phyloP scores from a whole-genome alignment of 2,888 invertebrate genomes.

The Gymnosoma rotundatum region DNA sequence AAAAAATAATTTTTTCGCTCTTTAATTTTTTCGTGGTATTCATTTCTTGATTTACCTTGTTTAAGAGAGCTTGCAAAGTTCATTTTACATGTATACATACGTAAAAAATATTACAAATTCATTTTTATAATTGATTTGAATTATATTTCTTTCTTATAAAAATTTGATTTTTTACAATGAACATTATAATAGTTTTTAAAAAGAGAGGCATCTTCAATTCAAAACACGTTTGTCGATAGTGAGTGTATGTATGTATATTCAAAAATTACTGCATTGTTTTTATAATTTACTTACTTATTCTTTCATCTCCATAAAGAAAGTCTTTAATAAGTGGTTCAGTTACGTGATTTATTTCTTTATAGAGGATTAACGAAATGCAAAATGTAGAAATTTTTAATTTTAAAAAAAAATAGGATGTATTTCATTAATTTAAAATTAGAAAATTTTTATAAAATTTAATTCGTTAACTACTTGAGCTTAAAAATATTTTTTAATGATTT shows the following conservation, averaged over 20 bases:
- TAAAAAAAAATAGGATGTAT: too few relatives aligned
- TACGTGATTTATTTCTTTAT: background rate
- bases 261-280: constrained; percentile 9
- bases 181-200: constrained; percentile 8
- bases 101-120: constrained; percentile 23
- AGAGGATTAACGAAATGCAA: background rate
- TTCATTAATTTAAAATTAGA: too few relatives aligned
- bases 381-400: too few relatives aligned
- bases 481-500: too few relatives aligned
- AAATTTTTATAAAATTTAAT: too few relatives aligned
- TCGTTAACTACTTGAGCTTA: too few relatives aligned
- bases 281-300: background rate
- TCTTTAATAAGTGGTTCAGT: constrained; percentile 34
- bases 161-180: background rate
- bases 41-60: constrained; percentile 2
- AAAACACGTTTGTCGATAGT: constrained; percentile 54
- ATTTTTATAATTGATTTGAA: constrained; percentile 5
- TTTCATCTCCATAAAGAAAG: constrained; percentile 55
- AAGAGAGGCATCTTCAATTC: constrained; percentile 63
- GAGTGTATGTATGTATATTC: constrained; percentile 22
- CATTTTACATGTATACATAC: constrained; percentile 21
- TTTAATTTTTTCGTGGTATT: constrained; percentile 15
- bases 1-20: constrained; percentile 6
- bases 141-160: constrained; percentile 4
- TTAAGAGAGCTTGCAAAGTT: constrained; percentile 40